Conservation (phyloP, 2,113 vertebrate species). For the Progne subis region DNA sequence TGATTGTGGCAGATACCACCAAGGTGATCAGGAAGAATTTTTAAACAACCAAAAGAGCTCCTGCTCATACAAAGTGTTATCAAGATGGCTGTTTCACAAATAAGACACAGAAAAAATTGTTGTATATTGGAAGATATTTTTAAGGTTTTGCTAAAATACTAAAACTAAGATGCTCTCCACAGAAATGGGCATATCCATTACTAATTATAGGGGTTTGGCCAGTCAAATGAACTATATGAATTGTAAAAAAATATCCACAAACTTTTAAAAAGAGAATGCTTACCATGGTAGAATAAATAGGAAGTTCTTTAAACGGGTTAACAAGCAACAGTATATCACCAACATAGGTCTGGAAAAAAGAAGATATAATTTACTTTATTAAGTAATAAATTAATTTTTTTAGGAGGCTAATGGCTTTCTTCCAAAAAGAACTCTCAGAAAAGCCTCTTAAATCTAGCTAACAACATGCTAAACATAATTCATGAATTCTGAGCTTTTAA, state of each 20-base stretch:
- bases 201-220: background rate
- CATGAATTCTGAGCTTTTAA: background rate
- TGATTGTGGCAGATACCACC: background rate
- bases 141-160: background rate
- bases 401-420: background rate
- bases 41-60: background rate
- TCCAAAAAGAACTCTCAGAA: background rate
- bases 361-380: background rate
- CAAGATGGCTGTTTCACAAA: background rate
- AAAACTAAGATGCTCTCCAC: background rate
- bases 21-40: background rate
- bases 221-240: background rate
- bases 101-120: background rate
- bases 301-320: slow-evolving; percentile 95
- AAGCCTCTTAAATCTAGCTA: background rate
- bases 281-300: slow-evolving; percentile 92
- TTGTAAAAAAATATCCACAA: background rate
- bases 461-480: background rate
- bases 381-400: background rate
- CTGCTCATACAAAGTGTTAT: background rate
- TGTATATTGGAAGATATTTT: background rate
- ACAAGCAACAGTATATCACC: slow-evolving; percentile 92
- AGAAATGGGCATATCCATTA: background rate
- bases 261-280: slow-evolving; percentile 53
- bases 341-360: slow-evolving; percentile 87